A percentile compares a stretch with the other conserved stretches of the same genome.
phyloP scores from a whole-genome alignment of 2,888 invertebrate species.

The Arenicola marina region DNA sequence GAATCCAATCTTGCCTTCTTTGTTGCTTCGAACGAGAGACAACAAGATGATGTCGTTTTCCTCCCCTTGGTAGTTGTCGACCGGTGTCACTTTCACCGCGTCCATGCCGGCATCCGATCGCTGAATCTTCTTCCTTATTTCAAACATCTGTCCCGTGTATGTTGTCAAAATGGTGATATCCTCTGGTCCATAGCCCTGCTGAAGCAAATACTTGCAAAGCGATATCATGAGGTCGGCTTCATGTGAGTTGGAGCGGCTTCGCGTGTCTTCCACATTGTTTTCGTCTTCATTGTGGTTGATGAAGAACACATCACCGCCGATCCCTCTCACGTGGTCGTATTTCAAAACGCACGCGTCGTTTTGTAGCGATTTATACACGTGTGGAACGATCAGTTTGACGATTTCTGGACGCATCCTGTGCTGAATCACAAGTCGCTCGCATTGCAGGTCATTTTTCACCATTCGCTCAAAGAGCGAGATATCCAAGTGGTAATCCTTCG shows the following conservation, averaged over 20 bases:
- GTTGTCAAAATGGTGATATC: constrained; percentile 57
- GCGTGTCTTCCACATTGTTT: constrained; percentile 33
- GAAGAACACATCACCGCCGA: constrained; percentile 47
- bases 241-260: constrained; percentile 45
- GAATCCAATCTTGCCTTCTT: constrained; percentile 50
- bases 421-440: constrained; percentile 69
- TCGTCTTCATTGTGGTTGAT: constrained; percentile 45
- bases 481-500: constrained; percentile 71
- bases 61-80: constrained; percentile 58
- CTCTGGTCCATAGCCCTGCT: constrained; percentile 46
- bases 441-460: constrained; percentile 71
- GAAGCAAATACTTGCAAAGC: constrained; percentile 47
- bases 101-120: no score
- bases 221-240: constrained; percentile 47
- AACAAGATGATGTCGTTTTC: constrained; percentile 59
- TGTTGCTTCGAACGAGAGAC: constrained; percentile 57
- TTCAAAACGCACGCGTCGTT: constrained; percentile 42
- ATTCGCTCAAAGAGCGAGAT: constrained; percentile 82
- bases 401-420: constrained; percentile 57
- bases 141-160: constrained; percentile 52
- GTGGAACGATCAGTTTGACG: constrained; percentile 41
- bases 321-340: constrained; percentile 42
- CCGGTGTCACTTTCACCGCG: constrained; percentile 41
- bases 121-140: constrained; percentile 43
- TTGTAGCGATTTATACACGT: constrained; percentile 44